A percentile compares a stretch with the other conserved stretches of the same genome.
Conservation (phyloP, 2,888 invertebrate genomes). For the Perizoma affinitatum region DNA sequence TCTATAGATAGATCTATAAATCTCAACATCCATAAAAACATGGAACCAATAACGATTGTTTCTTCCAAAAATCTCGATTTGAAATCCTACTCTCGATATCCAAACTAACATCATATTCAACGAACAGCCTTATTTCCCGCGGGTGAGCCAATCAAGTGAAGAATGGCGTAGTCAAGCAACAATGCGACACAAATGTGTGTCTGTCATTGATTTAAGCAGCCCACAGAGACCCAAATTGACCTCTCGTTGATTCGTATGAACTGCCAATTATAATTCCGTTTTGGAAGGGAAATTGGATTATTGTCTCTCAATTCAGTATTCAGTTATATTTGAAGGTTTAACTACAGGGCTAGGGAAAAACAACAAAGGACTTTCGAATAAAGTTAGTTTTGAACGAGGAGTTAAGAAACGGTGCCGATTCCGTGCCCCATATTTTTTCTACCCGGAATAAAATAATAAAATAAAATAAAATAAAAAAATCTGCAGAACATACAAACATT, state of each 20-base stretch:
- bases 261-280: conserved; percentile 22
- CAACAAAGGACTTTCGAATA: too few relatives aligned
- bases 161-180: conserved; percentile 16
- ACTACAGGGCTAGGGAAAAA: too few relatives aligned
- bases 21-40: too few relatives aligned
- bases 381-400: too few relatives aligned
- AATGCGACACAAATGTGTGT: conserved; percentile 16
- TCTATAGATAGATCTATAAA: too few relatives aligned
- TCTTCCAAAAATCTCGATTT: neutral
- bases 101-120: conserved; percentile 13
- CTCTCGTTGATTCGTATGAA: conserved; percentile 12
- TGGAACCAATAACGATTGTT: neutral
- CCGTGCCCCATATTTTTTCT: too few relatives aligned
- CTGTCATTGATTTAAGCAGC: conserved; percentile 23
- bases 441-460: too few relatives aligned
- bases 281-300: conserved; percentile 9
- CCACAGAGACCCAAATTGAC: conserved; percentile 12
- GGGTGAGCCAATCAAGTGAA: conserved; percentile 19
- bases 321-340: too few relatives aligned
- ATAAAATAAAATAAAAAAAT: too few relatives aligned
- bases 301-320: neutral
- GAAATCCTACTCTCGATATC: neutral
- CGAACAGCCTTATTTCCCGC: conserved; percentile 8
- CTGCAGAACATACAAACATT: too few relatives aligned
- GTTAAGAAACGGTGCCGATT: too few relatives aligned